Base-by-base conservation (phyloP, 2,113 vertebrate species). In the Platanista minor region DNA sequence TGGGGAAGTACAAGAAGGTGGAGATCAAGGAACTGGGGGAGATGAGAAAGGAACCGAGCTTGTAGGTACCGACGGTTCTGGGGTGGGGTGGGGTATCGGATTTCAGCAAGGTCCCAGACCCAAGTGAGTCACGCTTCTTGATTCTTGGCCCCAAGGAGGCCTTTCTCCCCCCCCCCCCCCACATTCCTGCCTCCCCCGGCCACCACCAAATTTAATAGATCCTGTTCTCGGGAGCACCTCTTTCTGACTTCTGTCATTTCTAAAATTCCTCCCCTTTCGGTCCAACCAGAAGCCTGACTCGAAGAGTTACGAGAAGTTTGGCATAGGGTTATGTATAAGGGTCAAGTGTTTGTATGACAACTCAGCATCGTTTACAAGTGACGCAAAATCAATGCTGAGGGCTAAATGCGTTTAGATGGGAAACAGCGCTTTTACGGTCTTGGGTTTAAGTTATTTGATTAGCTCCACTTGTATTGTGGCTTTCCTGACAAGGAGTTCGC, bases 1-100 rank as follows among this genome's bases (percentile, higher is more conserved):
- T 88, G 0, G 98, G 98, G 54, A 98, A 94, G 29, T 99, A 99
- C 62, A 96, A 96, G 52, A 99, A 99, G 97, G 80, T 98, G 78
- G 98, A 99, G 98, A 82, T 95, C 90, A 99, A 99, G 71, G 99
- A 99, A 96, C 96, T 99, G 98, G 98, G 98, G 7, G 93, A 98
- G 97, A 96, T 99, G 98, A 98, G 96, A 93, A 96, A 94, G 61
- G 82, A 95, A n/a, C 41, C 82, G 0, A 98, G 82, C 29, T 72
- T 75, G 64, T 97, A 98, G 91, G 49, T 96, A 64, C 57, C 11
- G 74, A 61, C 0, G 6, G 33, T 54, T 27, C 41, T 1, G 67
- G 46, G 62, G 21, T 9, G 10, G 57, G 64, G 15, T 1, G 46
- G 66, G 18, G 12, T 2, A 2, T 33, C 10, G 3, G 41, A 17